phyloP scores from a whole-genome alignment of 2,797 vertebrate species.

The Brotula barbata region DNA sequence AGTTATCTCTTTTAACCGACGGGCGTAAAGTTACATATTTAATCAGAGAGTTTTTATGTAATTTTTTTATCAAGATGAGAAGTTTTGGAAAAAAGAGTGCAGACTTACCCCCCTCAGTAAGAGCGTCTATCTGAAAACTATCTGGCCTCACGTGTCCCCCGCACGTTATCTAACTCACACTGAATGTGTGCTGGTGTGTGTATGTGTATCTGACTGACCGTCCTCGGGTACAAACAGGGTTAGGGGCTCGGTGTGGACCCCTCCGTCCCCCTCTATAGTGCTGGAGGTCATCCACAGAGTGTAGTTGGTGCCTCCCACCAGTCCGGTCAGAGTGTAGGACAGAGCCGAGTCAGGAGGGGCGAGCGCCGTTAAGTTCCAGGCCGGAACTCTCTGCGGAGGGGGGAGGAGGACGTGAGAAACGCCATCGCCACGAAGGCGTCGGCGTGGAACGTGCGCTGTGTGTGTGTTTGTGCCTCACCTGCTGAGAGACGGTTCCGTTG shows the following conservation, averaged over 20 bases:
- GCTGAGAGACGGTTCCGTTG: constrained; percentile 73
- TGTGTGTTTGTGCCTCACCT: constrained; percentile 78
- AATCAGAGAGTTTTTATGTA: constrained; percentile 70
- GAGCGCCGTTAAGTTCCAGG: constrained; percentile 61
- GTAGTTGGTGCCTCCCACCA: constrained; percentile 88
- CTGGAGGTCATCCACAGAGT: constrained; percentile 91
- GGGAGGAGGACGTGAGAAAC: background rate
- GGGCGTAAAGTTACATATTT: constrained; percentile 52
- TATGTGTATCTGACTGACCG: constrained; percentile 82
- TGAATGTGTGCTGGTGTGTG: constrained; percentile 7
- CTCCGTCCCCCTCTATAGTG: constrained; percentile 88
- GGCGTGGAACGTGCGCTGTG: background rate
- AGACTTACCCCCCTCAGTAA: constrained; percentile 47
- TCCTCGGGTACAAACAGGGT: constrained; percentile 86
- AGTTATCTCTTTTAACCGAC: constrained; percentile 70
- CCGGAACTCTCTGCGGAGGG: constrained; percentile 81
- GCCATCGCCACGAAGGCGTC: background rate
- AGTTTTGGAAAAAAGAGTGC: constrained; percentile 69
- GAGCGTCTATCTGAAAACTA: constrained; percentile 24
- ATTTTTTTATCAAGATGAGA: constrained; percentile 66
- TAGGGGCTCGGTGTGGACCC: constrained; percentile 84
- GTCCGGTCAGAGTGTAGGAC: constrained; percentile 78
- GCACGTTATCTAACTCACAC: constrained; percentile 33
- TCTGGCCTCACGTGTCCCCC: constrained; percentile 1
- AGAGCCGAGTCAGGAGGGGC: constrained; percentile 55